Conservation (phyloP, 2,888 invertebrate species). For the Entomobrya multifasciata region DNA sequence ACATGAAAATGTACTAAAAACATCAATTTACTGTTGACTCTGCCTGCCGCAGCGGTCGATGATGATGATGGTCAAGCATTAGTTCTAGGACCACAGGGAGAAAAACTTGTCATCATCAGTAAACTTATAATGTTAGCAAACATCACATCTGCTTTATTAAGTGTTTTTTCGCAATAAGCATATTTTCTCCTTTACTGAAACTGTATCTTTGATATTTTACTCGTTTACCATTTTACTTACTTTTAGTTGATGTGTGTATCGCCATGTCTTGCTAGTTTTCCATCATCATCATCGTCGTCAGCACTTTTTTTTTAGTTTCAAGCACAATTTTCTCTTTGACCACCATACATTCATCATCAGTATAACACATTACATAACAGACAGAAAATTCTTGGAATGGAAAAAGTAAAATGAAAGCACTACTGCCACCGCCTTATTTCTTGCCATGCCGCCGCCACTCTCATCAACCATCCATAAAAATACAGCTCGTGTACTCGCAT, state of each 20-base stretch:
- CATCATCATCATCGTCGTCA: constrained; percentile 41
- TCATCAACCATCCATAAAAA: constrained; percentile 47
- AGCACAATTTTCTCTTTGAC: constrained; percentile 39
- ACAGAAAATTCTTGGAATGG: constrained; percentile 5
- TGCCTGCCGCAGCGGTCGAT: not conserved
- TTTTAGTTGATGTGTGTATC: constrained; percentile 55
- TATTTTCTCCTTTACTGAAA: constrained; percentile 6
- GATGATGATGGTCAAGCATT: too few relatives aligned
- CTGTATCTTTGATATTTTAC: too few relatives aligned
- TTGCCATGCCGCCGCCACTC: not conserved
- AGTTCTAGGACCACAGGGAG: not conserved
- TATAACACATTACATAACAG: not conserved
- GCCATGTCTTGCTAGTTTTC: constrained; percentile 43
- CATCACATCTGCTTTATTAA: constrained; percentile 53
- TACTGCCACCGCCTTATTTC: not conserved
- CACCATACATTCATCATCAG: constrained; percentile 11
- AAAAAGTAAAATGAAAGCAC: not conserved
- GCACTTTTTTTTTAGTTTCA: constrained; percentile 44
- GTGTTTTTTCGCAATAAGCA: constrained; percentile 60
- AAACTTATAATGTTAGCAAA: constrained; percentile 16
- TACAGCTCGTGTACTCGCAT: constrained; percentile 38
- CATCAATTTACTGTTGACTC: constrained; percentile 42
- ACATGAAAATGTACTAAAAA: not conserved
- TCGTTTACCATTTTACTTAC: constrained; percentile 12
- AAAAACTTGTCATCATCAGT: constrained; percentile 15